These are phyloP conservation scores for Thalassophryne amazonica DNA, from an alignment of 2,797 vertebrate genomes.

Conservation along the genomic window DNA sequence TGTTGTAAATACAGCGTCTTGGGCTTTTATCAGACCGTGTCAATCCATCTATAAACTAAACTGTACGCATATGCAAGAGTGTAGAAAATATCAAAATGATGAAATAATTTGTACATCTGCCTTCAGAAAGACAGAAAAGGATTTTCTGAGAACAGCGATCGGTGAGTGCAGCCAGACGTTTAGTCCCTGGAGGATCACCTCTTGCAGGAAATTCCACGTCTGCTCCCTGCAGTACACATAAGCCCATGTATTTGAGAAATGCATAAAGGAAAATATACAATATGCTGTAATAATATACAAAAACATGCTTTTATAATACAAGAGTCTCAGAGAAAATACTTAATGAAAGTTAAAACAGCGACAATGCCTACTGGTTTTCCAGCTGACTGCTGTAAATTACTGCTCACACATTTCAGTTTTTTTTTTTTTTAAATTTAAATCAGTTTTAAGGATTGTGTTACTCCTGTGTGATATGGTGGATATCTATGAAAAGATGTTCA, in stretches of 20 bases:
- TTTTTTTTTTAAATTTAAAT: background rate
- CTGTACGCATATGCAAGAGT: constrained; percentile 59
- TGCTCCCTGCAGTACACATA: background rate
- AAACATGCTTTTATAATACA: constrained; percentile 41
- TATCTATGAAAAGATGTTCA: too few species aligned
- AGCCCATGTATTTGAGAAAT: too few species aligned
- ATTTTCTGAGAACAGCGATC: too few species aligned
- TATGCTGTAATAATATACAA: constrained; percentile 26
- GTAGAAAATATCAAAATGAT: constrained; percentile 12
- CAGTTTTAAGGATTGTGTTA: background rate
- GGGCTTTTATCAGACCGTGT: constrained; percentile 48
- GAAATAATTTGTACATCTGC: constrained; percentile 16
- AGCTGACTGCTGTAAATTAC: background rate
- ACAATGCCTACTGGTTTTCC: too few species aligned
- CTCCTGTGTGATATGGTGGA: background rate
- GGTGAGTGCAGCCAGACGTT: too few species aligned
- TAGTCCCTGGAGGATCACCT: too few species aligned
- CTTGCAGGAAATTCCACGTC: constrained; percentile 7
- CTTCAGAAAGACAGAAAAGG: constrained; percentile 6
- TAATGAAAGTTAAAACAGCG: too few species aligned
- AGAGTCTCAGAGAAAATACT: constrained; percentile 27
- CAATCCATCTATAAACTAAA: constrained; percentile 29
- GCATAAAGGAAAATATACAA: constrained; percentile 29
- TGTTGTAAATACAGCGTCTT: constrained; percentile 12
- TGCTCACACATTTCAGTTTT: constrained; percentile 12